Evolutionary conservation across 1,140 invertebrate species (phyloP), one percentile per base, ranked within the genome.

Genomic region (Drosophila virilis): DNA sequence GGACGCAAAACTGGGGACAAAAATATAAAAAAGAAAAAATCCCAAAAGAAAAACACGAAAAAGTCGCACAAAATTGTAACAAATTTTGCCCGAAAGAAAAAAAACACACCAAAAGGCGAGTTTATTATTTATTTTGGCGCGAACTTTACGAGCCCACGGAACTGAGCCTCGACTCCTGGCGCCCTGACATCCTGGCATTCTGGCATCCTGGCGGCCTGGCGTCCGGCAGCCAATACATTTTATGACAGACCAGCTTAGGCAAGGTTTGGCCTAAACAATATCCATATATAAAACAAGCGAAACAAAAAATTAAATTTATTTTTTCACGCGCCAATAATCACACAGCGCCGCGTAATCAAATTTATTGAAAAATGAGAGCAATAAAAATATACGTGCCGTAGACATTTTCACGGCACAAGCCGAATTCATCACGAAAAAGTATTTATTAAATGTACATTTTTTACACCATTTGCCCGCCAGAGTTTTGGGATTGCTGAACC

Each of bases 261-360:
- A 69, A 46, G 57, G 7, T 37, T 68, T 40, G 35, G 54, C 46
- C 50, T 22, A 32, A 22, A 50, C 17, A n/a, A 51, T 35, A 38
- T 7, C 10, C 13, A 38, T 43, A 51, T 57, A 45, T 35, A 37
- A 15, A 15, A 58, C 45, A 69, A 84, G 62, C 77, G 72, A 40
- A 38, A n/a, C 9, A 59, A 46, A 68, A 80, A 75, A 80, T 74
- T 89, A 76, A 89, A 89, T 89, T 89, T 90, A 90, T 84, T 80
- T 88, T 88, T 89, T 89, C 85, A 89, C 84, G 80, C 84, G 78
- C 84, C 84, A 89, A 89, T 89, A 89, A 89, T 89, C 84, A 89
- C 85, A 78, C 89, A 90, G 85, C 85, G 85, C 84, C 57, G 74
- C 84, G 84, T 89, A 89, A 89, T 89, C 84, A 89, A 89, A 89